phyloP scores from a whole-genome alignment of 2,113 vertebrate species.

The Madoqua kirkii region DNA sequence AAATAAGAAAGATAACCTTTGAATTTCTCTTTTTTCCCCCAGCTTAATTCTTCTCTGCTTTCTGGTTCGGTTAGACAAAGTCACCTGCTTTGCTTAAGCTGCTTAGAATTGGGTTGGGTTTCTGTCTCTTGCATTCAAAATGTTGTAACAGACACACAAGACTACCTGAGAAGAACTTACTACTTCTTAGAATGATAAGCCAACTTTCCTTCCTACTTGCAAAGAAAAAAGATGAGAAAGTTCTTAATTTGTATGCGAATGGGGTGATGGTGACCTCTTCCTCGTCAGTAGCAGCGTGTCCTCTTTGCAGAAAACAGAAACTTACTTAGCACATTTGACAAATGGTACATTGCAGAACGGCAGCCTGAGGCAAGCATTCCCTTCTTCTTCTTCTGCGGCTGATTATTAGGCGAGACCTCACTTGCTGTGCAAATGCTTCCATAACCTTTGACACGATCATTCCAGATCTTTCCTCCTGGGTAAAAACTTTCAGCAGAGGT shows the following conservation, averaged over 20 bases:
- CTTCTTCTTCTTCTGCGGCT: background rate
- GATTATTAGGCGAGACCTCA: conserved; percentile 45
- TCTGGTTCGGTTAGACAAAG: background rate
- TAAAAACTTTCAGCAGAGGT: background rate
- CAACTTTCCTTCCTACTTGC: conserved; percentile 37
- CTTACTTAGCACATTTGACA: conserved; percentile 59
- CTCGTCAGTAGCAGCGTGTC: conserved; percentile 54
- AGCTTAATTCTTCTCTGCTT: background rate
- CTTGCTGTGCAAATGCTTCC: conserved; percentile 46
- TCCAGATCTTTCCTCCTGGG: conserved; percentile 27
- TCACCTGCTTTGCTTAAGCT: background rate
- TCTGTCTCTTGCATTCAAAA: background rate
- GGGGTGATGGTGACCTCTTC: conserved; percentile 68
- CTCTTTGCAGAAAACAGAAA: conserved; percentile 57
- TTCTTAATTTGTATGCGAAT: conserved; percentile 75
- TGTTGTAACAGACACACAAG: background rate
- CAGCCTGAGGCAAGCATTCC: conserved; percentile 35
- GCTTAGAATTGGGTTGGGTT: background rate
- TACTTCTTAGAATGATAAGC: background rate
- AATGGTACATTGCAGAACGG: conserved; percentile 52
- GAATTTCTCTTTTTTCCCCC: no score
- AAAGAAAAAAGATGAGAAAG: conserved; percentile 44
- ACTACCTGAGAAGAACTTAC: background rate
- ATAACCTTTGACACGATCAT: background rate
- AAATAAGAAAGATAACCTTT: background rate